These are phyloP conservation scores for Chymomyza fuscimana DNA, from an alignment of 2,888 invertebrate species.

Conservation along the genomic window DNA sequence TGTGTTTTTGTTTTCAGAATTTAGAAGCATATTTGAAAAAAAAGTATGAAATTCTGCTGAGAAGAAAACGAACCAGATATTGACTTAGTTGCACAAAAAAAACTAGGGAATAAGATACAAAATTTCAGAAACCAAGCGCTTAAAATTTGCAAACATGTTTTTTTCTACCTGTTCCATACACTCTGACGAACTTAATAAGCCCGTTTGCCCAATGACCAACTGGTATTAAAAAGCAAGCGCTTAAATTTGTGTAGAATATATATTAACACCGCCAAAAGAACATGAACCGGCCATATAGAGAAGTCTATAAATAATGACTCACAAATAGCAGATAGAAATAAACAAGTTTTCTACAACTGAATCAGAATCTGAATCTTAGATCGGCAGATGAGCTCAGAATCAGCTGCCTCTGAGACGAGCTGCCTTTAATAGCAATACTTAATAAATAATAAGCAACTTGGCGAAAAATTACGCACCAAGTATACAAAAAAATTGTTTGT, in stretches of 20 bases:
- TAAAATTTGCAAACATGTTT: too few relatives aligned
- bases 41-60: too few relatives aligned
- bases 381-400: background rate
- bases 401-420: background rate
- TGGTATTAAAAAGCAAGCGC: background rate
- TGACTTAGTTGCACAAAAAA: too few relatives aligned
- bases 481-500: background rate
- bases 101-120: too few relatives aligned
- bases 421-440: background rate
- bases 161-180: too few relatives aligned
- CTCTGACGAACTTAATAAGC: background rate
- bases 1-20: too few relatives aligned
- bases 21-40: too few relatives aligned
- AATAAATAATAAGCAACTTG: conserved; percentile 8
- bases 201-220: background rate
- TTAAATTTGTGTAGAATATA: background rate
- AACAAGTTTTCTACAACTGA: conserved; percentile 24
- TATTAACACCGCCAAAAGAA: conserved; percentile 9
- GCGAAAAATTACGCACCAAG: background rate
- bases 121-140: too few relatives aligned
- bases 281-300: conserved; percentile 23
- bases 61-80: too few relatives aligned
- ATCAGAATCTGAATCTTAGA: background rate
- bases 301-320: conserved; percentile 20
- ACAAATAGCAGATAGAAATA: conserved; percentile 4